Evolutionary conservation across 2,888 invertebrate species (phyloP), one percentile per base, ranked within the genome.

Genomic region (Sclerodermus sp.): DNA sequence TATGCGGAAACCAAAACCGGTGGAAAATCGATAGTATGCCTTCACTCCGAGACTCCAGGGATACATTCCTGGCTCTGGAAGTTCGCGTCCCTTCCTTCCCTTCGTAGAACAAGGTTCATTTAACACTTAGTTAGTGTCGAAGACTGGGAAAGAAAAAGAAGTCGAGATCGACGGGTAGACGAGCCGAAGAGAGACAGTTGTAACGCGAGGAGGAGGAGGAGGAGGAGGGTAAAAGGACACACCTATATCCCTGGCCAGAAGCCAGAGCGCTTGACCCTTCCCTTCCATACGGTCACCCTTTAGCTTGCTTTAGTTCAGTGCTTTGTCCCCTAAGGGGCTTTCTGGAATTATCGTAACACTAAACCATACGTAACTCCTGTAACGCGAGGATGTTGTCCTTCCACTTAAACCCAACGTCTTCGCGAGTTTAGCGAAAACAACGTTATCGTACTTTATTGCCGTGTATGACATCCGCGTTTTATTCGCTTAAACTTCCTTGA

Each of bases 221-320:
- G 42, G 43, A 42, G 49, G 41, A 23, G n/a, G 41, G 51, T 51
- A 58, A 52, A 58, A 58, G 56, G 55, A 50, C 47, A 47, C 52
- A 51, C 54, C 49, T 59, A 58, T 49, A 57, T 47, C 3, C 55
- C 58, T 66, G 67, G 69, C 64, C 47, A 32, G 54, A 53, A 55
- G 66, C 67, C 67, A 66, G 61, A 55, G 56, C 55, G 63, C 62
- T 70, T 68, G 68, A 69, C 69, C 70, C 66, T 64, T 68, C 69
- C 70, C 66, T 64, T 68, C 57, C 60, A 53, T 57, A 58, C 53
- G 60, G 58, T 60, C 49, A 64, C 60, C 63, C 66, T 66, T 65
- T 64, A 55, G 64, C 59, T 64, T 62, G 62, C 66, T 64, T 34
- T 68, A 67, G 63, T 58, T 58, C 45, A 55, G 58, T 57, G 55